phyloP scores from a whole-genome alignment of 1,140 invertebrate genomes.

The Drosophila athabasca region DNA sequence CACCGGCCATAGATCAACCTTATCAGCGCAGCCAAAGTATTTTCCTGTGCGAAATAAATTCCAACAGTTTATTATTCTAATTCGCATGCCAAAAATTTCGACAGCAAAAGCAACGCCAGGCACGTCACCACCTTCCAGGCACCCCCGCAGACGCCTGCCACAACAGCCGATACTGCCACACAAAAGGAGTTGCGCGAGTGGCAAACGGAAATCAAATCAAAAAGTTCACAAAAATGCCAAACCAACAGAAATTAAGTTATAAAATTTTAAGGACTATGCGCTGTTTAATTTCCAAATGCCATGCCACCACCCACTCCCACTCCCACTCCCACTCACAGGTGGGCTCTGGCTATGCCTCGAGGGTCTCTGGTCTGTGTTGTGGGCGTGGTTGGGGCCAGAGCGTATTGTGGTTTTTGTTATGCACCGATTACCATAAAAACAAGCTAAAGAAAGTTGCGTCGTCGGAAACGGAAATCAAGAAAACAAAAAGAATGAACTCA shows the following conservation, averaged over 20 bases:
- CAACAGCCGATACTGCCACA: slow-evolving; percentile 11
- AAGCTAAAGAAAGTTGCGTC: slow-evolving; percentile 64
- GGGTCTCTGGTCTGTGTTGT: not conserved
- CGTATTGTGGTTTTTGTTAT: slow-evolving; percentile 51
- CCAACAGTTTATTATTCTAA: slow-evolving; percentile 76
- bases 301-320: slow-evolving; percentile 57
- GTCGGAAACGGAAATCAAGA: slow-evolving; percentile 77
- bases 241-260: slow-evolving; percentile 79
- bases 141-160: too few species aligned
- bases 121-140: slow-evolving; percentile 22
- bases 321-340: slow-evolving; percentile 49
- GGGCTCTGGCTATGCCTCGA: slow-evolving; percentile 15
- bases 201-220: slow-evolving; percentile 73
- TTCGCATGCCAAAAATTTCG: slow-evolving; percentile 65
- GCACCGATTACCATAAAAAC: slow-evolving; percentile 75
- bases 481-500: slow-evolving; percentile 77
- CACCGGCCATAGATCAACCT: slow-evolving; percentile 71
- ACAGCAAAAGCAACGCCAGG: slow-evolving; percentile 43
- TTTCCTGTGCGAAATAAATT: slow-evolving; percentile 79
- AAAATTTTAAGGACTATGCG: slow-evolving; percentile 79
- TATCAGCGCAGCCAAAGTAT: slow-evolving; percentile 72
- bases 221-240: slow-evolving; percentile 80
- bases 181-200: slow-evolving; percentile 41
- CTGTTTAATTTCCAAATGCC: slow-evolving; percentile 78
- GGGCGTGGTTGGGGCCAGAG: slow-evolving; percentile 36